These are phyloP conservation scores for Calameuta idolon DNA, from an alignment of 2,888 invertebrate species.

Conservation along the genomic window DNA sequence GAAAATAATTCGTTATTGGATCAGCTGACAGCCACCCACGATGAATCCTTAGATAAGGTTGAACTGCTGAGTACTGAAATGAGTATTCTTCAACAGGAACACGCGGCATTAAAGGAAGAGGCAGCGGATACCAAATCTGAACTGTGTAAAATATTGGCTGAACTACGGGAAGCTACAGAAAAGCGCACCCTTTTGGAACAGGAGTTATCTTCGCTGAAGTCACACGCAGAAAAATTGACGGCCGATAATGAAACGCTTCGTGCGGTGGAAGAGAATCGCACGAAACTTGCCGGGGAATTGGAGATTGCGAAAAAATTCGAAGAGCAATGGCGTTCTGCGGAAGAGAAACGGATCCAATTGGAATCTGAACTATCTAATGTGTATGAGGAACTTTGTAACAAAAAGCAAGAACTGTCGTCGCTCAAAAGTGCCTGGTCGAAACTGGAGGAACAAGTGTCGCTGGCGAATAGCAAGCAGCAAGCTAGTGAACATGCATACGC, in stretches of 20 bases:
- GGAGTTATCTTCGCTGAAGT: conserved; percentile 20
- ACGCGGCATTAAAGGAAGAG: conserved; percentile 45
- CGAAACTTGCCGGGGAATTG: conserved; percentile 43
- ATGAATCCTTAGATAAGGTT: conserved; percentile 56
- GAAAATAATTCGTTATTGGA: conserved; percentile 54
- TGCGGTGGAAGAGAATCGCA: conserved; percentile 43
- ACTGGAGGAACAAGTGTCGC: conserved; percentile 16
- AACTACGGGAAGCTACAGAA: conserved; percentile 19
- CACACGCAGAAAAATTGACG: conserved; percentile 49
- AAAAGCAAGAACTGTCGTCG: conserved; percentile 27
- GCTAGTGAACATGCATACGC: conserved; percentile 47
- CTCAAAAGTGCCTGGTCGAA: conserved; percentile 22
- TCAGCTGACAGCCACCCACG: conserved; percentile 51
- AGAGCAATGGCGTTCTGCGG: conserved; percentile 58
- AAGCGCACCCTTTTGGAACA: conserved; percentile 20
- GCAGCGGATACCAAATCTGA: conserved; percentile 23
- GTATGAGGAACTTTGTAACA: conserved; percentile 22
- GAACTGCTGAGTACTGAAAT: conserved; percentile 59
- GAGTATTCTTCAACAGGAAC: conserved; percentile 54
- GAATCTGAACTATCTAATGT: conserved; percentile 23
- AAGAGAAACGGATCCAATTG: conserved; percentile 49
- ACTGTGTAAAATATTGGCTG: conserved; percentile 16
- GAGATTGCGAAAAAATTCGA: conserved; percentile 36
- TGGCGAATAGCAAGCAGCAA: conserved; percentile 36
- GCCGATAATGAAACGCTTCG: conserved; percentile 58